Evolutionary conservation across 2,888 invertebrate genomes (phyloP), one percentile per base, ranked within the genome.

Genomic region (Eupithecia subumbrata): DNA sequence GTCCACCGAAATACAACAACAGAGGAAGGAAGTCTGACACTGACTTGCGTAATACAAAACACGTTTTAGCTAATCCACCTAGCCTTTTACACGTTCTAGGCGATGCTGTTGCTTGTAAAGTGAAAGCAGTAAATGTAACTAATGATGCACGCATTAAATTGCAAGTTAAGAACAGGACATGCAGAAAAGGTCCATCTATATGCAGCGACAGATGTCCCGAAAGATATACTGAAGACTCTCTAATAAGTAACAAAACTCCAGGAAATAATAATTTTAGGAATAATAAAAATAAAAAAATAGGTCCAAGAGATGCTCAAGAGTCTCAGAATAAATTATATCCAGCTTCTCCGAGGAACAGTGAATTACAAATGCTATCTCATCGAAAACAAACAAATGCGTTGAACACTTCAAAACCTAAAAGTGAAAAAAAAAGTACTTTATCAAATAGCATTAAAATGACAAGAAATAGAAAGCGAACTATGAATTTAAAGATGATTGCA

Each of bases 11-110:
- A 34, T 34, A 64, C 9, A 34, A 34, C 64, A 64, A 64, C 8
- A 64, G 64, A 34, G 34, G 34, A 34, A 30, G 64, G 9, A 64
- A 64, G 34, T 64, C 34, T 64, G 64, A 64, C 30, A 64, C 64
- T 18, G 64, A 64, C 9, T 64, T 64, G 34, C 16, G 9, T 18
- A 34, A 34, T 34, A 64, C 64, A 18, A 34, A 64, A 34, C 34
- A 9, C 9, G 11, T 18, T 34, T 30, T 30, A 64, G 30, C 16
- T 64, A 34, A 64, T 64, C 64, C 18, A 18, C 34, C 64, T 9
- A 64, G 18, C 12, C 64, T 18, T 18, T 64, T 64, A 34, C 34
- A 64, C 64, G 34, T 64, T 34, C 34, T 64, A 64, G 60, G 60
- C 25, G 60, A 60, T 60, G 12, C 60, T 60, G 60, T 14, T 60